These are phyloP conservation scores for Lepus oiostolus DNA, from an alignment of 2,797 vertebrate genomes.

Conservation along the genomic window DNA sequence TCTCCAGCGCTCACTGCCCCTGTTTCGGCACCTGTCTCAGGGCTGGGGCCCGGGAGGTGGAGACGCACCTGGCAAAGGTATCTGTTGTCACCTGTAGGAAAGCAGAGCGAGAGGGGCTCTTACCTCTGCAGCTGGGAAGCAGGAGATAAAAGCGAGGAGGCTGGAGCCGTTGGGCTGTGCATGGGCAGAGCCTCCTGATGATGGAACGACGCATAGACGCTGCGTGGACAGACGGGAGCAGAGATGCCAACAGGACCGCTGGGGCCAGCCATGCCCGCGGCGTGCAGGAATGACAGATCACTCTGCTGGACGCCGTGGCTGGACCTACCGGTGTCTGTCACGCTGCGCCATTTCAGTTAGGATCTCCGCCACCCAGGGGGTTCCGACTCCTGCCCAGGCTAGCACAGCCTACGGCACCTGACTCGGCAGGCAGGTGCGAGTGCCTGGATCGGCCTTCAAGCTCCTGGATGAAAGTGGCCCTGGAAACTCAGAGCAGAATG, in stretches of 20 bases:
- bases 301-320: fast-evolving
- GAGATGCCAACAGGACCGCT: fast-evolving
- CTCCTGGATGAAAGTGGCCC: background rate
- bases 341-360: fast-evolving
- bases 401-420: fast-evolving
- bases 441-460: fast-evolving
- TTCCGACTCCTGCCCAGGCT: background rate
- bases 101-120: fast-evolving
- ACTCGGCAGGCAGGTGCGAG: fast-evolving
- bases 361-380: fast-evolving
- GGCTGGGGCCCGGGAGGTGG: fast-evolving
- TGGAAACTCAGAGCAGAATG: background rate
- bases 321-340: fast-evolving
- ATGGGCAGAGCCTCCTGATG: background rate
- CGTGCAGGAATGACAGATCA: fast-evolving
- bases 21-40: background rate
- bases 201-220: fast-evolving
- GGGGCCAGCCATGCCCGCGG: fast-evolving
- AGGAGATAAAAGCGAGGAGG: background rate
- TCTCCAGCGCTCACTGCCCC: background rate
- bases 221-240: fast-evolving
- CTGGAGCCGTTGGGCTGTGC: fast-evolving
- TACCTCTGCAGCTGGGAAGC: background rate
- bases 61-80: fast-evolving
- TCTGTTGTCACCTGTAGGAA: too few species aligned